Base-by-base conservation (phyloP, 2,888 invertebrate species). In the Macaria liturata region DNA sequence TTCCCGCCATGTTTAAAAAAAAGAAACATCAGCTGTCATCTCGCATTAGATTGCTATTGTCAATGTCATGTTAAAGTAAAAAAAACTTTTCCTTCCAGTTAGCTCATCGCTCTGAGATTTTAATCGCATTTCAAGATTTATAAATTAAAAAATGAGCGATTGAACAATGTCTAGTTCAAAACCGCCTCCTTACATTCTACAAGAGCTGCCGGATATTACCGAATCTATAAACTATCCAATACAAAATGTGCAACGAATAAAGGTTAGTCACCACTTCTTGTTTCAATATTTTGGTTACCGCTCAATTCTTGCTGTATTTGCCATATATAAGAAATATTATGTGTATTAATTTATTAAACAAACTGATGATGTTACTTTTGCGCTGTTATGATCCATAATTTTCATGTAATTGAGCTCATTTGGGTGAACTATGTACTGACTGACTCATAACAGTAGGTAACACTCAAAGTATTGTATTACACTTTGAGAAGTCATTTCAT, bases 221-320 rank as follows among this genome's bases (percentile, higher is more conserved):
- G 88, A 92, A 68, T 86, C 87, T 61, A 91, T 95, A 66, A 92
- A 93, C 67, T 93, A 92, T 76, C 95, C 95, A 2, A 86, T 95
- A 68, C 91, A 93, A 80, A 93, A 93, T 80, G 94, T 95, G 66
- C 95, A 95, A 76, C 93, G 96, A 50, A 95, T 96, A 75, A 96
- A 95, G 94, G 96, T 96, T 77, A 83, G 87, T 81, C 60, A 58
- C 54, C 49, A 20, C 3, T 51, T 5, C 30, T 50, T 39, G 34
- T 31, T 46, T 3, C 5, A 42, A 46, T 61, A 54, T 59, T 69
- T 81, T 85, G 81, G 80, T 80, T 71, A 54, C 51, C 57, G 67
- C 67, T 76, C 82, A 82, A 82, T 68, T 54, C 49, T 57, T 7
- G 7, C 0, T 7, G 34, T 37, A 37, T 20, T 20, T 20, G 1